These are phyloP conservation scores for Subacronicta megacephala DNA, from an alignment of 2,888 invertebrate species.

Conservation along the genomic window DNA sequence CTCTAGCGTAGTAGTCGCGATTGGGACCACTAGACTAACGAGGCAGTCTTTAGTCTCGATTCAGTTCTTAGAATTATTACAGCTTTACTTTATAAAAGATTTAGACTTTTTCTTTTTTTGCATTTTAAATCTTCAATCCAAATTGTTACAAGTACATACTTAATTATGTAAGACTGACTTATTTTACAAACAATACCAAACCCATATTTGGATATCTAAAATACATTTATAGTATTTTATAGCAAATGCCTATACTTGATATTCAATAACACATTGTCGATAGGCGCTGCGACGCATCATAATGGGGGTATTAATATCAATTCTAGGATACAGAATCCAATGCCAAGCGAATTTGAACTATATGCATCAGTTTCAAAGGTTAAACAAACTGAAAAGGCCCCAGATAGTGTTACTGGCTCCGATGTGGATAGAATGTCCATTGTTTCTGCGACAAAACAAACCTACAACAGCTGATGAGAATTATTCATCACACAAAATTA, in stretches of 20 bases:
- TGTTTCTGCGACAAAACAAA: conserved; percentile 70
- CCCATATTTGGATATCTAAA: conserved; percentile 58
- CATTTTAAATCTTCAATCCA: too few relatives aligned
- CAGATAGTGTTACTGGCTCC: conserved; percentile 55
- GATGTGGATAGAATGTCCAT: conserved; percentile 78
- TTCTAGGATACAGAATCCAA: conserved; percentile 51
- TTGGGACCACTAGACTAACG: too few relatives aligned
- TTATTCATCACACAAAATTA: conserved; percentile 57
- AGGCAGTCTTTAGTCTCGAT: too few relatives aligned
- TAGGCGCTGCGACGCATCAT: conserved; percentile 64
- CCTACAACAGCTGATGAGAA: conserved; percentile 48
- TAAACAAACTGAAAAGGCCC: conserved; percentile 39
- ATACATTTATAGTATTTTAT: conserved; percentile 46
- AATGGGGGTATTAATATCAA: conserved; percentile 63
- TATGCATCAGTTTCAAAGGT: conserved; percentile 39
- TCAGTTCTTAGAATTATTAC: too few relatives aligned
- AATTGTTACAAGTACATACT: too few relatives aligned
- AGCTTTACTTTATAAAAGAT: too few relatives aligned
- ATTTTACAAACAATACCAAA: conserved; percentile 41
- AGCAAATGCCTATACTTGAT: conserved; percentile 56
- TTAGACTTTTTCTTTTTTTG: too few relatives aligned
- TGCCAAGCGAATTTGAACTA: conserved; percentile 43
- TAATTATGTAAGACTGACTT: too few relatives aligned
- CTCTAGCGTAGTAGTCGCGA: too few relatives aligned
- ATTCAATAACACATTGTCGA: conserved; percentile 62